A percentile compares a stretch with the other conserved stretches of the same genome.
phyloP scores from a whole-genome alignment of 2,888 invertebrate genomes.

The Melipona bicolor region DNA sequence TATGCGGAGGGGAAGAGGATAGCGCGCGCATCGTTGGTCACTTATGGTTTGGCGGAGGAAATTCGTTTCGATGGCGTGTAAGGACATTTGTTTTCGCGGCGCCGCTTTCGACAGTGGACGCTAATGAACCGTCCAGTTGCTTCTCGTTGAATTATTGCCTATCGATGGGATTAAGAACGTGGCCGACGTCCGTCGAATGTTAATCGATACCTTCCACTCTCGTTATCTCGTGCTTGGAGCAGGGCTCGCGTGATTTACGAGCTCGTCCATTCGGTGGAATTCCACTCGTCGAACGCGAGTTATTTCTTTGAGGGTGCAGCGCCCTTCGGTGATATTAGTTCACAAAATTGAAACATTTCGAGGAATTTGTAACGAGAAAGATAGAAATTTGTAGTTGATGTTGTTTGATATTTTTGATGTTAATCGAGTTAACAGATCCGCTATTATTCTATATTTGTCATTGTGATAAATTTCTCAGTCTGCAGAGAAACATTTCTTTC shows the following conservation, averaged over 20 bases:
- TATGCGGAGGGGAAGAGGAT: conserved; percentile 17
- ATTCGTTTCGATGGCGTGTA: neutral
- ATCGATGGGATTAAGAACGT: conserved; percentile 8
- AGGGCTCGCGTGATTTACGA: neutral
- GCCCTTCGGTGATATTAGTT: too few species aligned
- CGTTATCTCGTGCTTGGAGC: neutral
- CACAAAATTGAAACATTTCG: too few species aligned
- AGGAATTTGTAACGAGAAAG: too few species aligned
- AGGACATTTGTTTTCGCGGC: neutral
- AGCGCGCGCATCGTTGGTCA: neutral
- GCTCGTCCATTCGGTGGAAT: neutral
- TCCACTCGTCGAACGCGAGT: too few species aligned
- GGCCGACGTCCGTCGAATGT: conserved; percentile 1
- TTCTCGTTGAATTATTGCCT: conserved; percentile 25
- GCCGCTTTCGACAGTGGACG: neutral
- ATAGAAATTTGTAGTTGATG: too few species aligned
- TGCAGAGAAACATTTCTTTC: too few species aligned
- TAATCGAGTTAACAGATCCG: too few species aligned
- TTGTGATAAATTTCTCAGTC: too few species aligned
- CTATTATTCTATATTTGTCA: too few species aligned
- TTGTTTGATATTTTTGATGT: too few species aligned
- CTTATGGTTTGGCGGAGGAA: conserved; percentile 1
- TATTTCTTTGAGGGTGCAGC: too few species aligned
- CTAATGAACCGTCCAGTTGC: conserved; percentile 17
- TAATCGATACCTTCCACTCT: neutral